Evolutionary conservation across 1,140 invertebrate genomes (phyloP).

Genomic region (Drosophila lowei): DNA sequence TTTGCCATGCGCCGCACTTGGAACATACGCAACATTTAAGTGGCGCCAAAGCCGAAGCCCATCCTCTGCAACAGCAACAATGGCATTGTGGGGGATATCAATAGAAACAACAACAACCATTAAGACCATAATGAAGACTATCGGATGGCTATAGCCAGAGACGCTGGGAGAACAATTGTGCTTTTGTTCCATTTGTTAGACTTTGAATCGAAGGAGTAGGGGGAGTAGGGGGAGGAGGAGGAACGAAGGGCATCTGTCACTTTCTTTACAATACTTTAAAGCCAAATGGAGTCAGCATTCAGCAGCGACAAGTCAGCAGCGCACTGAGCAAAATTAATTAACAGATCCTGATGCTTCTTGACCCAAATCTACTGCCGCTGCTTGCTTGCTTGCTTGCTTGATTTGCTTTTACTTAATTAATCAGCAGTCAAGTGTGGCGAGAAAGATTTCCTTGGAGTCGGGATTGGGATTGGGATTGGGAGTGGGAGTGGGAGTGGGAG

Average conservation of each 20-base stretch:
- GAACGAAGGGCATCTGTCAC: slow-evolving; percentile 35
- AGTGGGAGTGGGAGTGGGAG: background rate
- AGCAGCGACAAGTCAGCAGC: slow-evolving; percentile 5
- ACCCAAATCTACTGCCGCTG: slow-evolving; percentile 50
- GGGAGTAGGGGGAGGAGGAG: slow-evolving; percentile 4
- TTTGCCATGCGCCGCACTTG: slow-evolving; percentile 22
- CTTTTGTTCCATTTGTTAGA: slow-evolving; percentile 44
- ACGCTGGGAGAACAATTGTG: slow-evolving; percentile 5
- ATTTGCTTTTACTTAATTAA: slow-evolving; percentile 78
- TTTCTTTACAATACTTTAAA: slow-evolving; percentile 54
- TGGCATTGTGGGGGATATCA: slow-evolving; percentile 20
- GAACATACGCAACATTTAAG: slow-evolving; percentile 70
- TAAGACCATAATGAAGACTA: slow-evolving; percentile 47
- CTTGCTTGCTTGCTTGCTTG: slow-evolving; percentile 41
- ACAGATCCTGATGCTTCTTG: slow-evolving; percentile 63
- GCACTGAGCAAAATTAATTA: slow-evolving; percentile 70
- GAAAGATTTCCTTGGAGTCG: background rate
- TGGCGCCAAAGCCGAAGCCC: slow-evolving; percentile 60
- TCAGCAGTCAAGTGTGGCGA: slow-evolving; percentile 71
- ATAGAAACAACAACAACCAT: slow-evolving; percentile 52
- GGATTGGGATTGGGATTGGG: slow-evolving; percentile 3
- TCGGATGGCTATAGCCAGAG: slow-evolving; percentile 56
- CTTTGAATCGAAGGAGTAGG: slow-evolving; percentile 25
- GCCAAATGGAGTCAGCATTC: slow-evolving; percentile 14
- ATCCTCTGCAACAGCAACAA: slow-evolving; percentile 42